Evolutionary conservation across 2,888 invertebrate genomes (phyloP).

Genomic region (Polyploca ridens): DNA sequence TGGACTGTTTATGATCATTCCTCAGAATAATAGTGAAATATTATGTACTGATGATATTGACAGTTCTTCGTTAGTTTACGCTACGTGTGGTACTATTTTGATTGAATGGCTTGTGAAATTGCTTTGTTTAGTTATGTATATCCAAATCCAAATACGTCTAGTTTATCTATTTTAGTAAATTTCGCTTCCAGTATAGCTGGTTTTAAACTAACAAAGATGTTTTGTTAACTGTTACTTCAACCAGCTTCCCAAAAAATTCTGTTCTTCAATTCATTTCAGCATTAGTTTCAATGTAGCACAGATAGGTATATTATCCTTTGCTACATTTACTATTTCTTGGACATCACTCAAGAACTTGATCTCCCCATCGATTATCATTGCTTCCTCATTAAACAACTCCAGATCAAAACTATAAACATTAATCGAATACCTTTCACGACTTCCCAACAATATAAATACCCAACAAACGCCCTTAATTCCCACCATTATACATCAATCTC

Average conservation of each 20-base stretch:
- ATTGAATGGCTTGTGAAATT: too few relatives aligned
- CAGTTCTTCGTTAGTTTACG: not conserved
- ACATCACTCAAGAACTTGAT: not conserved
- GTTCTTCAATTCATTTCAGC: too few relatives aligned
- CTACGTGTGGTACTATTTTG: not conserved
- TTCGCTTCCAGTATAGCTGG: too few relatives aligned
- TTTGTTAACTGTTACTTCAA: too few relatives aligned
- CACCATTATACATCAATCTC: slow-evolving; percentile 77
- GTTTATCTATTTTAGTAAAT: too few relatives aligned
- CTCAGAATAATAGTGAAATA: not conserved
- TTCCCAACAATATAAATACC: not conserved
- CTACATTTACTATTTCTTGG: not conserved
- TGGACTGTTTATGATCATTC: slow-evolving; percentile 1
- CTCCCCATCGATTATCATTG: not conserved
- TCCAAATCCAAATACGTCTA: too few relatives aligned
- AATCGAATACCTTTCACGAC: not conserved
- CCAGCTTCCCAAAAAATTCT: too few relatives aligned
- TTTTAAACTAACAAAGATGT: too few relatives aligned
- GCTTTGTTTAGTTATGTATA: too few relatives aligned
- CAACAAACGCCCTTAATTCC: slow-evolving; percentile 39
- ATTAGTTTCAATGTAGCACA: too few relatives aligned
- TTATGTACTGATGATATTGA: not conserved
- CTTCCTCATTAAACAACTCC: slow-evolving; percentile 1
- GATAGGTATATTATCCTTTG: too few relatives aligned
- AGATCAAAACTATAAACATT: not conserved